Conservation (phyloP, 2,113 vertebrate genomes). For the Plestiodon gilberti region DNA sequence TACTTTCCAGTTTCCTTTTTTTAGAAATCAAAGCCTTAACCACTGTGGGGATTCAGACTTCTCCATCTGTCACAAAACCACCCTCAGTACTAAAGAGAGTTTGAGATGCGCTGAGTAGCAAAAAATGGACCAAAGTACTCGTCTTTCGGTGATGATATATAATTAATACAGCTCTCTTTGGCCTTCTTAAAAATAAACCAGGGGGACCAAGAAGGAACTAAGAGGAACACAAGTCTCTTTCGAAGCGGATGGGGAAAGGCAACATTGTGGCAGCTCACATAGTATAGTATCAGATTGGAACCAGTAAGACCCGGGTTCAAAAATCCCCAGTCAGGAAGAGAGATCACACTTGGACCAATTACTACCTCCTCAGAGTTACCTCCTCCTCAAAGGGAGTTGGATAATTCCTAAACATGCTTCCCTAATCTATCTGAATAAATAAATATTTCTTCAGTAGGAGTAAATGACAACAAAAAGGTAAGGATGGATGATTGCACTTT, state of each 20-base stretch:
- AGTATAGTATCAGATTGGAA: neutral
- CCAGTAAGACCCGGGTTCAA: neutral
- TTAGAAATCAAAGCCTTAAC: conserved; percentile 65
- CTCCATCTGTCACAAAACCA: conserved; percentile 68
- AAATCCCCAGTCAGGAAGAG: neutral
- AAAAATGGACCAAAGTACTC: conserved; percentile 29
- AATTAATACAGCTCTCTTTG: conserved; percentile 13
- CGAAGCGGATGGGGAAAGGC: conserved; percentile 12
- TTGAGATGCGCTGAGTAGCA: conserved; percentile 52
- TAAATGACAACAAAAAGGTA: neutral
- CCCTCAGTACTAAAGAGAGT: conserved; percentile 47
- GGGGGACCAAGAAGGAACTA: neutral
- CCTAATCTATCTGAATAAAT: neutral
- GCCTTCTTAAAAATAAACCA: neutral
- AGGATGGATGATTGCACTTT: neutral
- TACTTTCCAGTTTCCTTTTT: conserved; percentile 66
- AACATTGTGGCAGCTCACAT: neutral
- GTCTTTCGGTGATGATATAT: conserved; percentile 43
- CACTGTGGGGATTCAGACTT: conserved; percentile 51
- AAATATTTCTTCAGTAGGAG: too few relatives aligned
- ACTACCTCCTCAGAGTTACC: neutral
- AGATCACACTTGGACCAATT: neutral
- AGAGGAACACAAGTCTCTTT: conserved; percentile 6
- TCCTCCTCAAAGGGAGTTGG: neutral
- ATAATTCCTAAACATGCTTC: neutral